A percentile compares a stretch with the other conserved stretches of the same genome.
Conservation (phyloP, 2,113 vertebrate genomes). For the Carlito syrichta region DNA sequence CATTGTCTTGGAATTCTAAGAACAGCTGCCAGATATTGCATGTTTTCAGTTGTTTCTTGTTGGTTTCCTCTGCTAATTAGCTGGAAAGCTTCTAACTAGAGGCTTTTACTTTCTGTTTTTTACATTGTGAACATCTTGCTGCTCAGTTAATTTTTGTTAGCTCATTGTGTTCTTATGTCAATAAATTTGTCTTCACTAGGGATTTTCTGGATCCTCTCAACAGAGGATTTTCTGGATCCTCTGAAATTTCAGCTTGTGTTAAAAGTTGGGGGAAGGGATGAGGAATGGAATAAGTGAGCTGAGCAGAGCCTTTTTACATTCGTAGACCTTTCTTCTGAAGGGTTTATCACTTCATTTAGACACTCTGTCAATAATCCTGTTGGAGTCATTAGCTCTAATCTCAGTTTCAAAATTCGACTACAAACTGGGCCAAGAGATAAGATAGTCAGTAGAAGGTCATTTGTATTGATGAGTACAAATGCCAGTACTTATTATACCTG, state of each 20-base stretch:
- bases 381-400: neutral
- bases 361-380: neutral
- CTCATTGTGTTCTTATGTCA: neutral
- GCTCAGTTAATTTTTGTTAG: neutral
- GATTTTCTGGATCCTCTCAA: neutral
- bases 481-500: neutral
- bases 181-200: neutral
- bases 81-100: neutral
- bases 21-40: neutral
- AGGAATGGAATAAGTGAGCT: neutral
- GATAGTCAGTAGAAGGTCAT: neutral
- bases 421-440: neutral
- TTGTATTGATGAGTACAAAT: neutral
- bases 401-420: neutral
- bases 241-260: constrained; percentile 2
- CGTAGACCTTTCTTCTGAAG: neutral
- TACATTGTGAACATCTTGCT: neutral
- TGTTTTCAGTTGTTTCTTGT: neutral
- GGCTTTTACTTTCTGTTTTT: neutral
- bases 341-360: neutral
- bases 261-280: neutral
- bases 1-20: neutral
- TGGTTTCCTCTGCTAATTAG: neutral
- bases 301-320: neutral
- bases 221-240: neutral